phyloP scores from a whole-genome alignment of 37 sponge, comb jelly and placozoan genomes.

The Axinella damicornis region DNA sequence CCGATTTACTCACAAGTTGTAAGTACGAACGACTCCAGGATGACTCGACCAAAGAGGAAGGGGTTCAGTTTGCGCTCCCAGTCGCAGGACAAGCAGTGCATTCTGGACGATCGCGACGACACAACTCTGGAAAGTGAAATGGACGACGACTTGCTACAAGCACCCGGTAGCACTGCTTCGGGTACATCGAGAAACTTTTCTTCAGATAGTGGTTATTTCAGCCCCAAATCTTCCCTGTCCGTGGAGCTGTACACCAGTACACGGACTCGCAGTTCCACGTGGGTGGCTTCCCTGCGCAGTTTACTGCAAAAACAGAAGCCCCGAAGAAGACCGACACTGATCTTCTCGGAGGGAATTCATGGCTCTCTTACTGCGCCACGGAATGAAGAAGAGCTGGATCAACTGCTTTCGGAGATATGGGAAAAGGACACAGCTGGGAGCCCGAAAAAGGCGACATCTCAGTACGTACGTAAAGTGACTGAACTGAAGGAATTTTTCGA shows the following conservation, averaged over 20 bases:
- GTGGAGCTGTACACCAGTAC: background rate
- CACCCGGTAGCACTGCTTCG: too few species aligned
- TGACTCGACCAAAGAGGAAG: constrained; percentile 38
- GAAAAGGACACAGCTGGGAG: background rate
- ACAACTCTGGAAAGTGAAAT: too few species aligned
- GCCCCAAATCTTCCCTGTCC: too few species aligned
- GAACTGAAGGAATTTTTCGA: constrained; percentile 30
- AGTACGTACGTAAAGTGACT: constrained; percentile 27
- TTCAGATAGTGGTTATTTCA: too few species aligned
- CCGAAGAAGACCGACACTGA: too few species aligned
- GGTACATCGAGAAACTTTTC: too few species aligned
- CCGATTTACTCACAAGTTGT: too few species aligned
- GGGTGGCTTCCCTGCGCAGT: background rate
- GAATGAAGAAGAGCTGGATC: constrained; percentile 22
- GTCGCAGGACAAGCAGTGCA: too few species aligned
- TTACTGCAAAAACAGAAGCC: background rate
- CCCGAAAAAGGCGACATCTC: background rate
- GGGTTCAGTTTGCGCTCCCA: background rate
- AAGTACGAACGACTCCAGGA: background rate
- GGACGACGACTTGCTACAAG: too few species aligned
- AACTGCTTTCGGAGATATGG: constrained; percentile 25
- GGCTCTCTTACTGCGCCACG: constrained; percentile 12
- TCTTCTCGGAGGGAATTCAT: too few species aligned
- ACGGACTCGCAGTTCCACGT: background rate
- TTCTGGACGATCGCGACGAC: too few species aligned